Evolutionary conservation across 1,140 invertebrate species (phyloP).

Genomic region (Paraescarpia echinospica): DNA sequence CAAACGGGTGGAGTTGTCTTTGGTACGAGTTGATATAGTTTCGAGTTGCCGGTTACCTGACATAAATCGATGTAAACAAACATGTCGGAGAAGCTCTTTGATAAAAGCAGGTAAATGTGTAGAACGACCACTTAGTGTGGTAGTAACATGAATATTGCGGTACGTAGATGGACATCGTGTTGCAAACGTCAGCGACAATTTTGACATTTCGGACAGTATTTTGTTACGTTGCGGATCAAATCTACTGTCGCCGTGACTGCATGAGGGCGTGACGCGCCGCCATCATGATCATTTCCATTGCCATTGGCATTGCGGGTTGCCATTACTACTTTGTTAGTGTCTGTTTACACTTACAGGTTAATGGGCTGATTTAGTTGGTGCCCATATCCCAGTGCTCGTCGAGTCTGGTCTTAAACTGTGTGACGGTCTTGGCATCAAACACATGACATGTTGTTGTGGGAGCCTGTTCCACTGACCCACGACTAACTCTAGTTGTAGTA

Average conservation of each 20-base stretch:
- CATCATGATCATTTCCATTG: too few relatives aligned
- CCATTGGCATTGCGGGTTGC: not conserved
- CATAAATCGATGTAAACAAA: constrained; percentile 6
- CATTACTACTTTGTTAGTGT: too few relatives aligned
- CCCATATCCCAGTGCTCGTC: too few relatives aligned
- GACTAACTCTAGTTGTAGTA: too few relatives aligned
- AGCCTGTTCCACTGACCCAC: too few relatives aligned
- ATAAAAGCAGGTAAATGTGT: not conserved
- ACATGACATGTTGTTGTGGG: too few relatives aligned
- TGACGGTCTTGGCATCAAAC: too few relatives aligned
- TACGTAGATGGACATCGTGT: not conserved
- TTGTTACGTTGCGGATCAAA: not conserved
- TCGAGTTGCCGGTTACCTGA: not conserved
- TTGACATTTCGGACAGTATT: not conserved
- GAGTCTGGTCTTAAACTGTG: too few relatives aligned
- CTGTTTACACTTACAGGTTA: too few relatives aligned
- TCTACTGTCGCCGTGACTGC: not conserved
- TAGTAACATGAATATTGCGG: not conserved
- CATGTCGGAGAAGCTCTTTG: not conserved
- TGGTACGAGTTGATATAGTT: not conserved
- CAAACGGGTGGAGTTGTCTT: not conserved
- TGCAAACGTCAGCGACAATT: not conserved
- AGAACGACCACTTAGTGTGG: not conserved
- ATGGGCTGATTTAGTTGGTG: too few relatives aligned
- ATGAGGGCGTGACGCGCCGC: not conserved